Conservation (phyloP, 2,797 vertebrate species). For the Thalassophryne amazonica region DNA sequence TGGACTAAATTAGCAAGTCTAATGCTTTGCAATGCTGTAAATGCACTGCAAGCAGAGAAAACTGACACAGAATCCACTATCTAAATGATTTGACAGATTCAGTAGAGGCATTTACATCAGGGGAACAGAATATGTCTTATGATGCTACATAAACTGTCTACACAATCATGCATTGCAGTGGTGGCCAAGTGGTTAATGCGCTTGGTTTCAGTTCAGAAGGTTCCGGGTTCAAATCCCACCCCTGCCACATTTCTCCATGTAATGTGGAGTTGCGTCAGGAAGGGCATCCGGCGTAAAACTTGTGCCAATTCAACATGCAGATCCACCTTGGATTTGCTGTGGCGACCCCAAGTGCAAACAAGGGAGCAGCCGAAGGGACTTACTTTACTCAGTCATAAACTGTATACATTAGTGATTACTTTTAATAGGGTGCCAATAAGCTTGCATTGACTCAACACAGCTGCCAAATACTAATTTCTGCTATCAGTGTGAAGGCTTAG, state of each 20-base stretch:
- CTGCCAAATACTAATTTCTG: conserved; percentile 28
- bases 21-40: conserved; percentile 49
- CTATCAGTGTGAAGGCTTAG: not conserved
- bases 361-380: too few relatives aligned
- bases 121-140: not conserved
- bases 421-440: conserved; percentile 59
- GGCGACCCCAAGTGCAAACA: too few relatives aligned
- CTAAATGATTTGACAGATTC: conserved; percentile 16
- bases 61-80: conserved; percentile 38
- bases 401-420: conserved; percentile 45
- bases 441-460: conserved; percentile 48
- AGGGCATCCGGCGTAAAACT: too few relatives aligned
- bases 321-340: too few relatives aligned
- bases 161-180: conserved; percentile 59
- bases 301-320: too few relatives aligned
- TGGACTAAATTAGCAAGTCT: conserved; percentile 70
- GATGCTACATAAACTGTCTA: conserved; percentile 34
- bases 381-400: conserved; percentile 61
- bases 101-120: too few relatives aligned
- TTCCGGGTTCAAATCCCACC: too few relatives aligned
- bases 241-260: too few relatives aligned
- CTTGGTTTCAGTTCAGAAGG: too few relatives aligned
- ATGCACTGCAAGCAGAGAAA: conserved; percentile 29
- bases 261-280: too few relatives aligned
- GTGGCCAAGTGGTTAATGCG: too few relatives aligned